Evolutionary conservation across 2,888 invertebrate genomes (phyloP).

Genomic region (Spilarctia lutea): DNA sequence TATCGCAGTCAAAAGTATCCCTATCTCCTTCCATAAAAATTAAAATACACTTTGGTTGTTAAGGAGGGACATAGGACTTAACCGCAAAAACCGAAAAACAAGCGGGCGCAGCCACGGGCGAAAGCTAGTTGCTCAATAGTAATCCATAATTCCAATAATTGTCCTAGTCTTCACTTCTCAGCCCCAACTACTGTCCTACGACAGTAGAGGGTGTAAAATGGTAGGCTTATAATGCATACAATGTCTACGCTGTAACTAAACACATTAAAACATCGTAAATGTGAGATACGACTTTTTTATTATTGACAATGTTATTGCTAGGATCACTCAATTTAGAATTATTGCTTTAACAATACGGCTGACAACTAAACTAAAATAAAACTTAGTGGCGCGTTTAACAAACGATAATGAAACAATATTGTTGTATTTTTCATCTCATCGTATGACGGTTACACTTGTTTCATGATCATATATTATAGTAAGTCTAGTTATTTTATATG

Average conservation of each 20-base stretch:
- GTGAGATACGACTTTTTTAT: conserved; percentile 58
- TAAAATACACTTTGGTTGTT: too few species aligned
- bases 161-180: background rate
- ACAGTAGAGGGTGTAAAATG: conserved; percentile 8
- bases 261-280: conserved; percentile 67
- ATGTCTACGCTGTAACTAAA: conserved; percentile 50
- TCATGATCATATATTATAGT: too few species aligned
- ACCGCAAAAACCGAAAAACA: too few species aligned
- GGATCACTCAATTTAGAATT: conserved; percentile 47
- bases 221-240: conserved; percentile 43
- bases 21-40: too few species aligned
- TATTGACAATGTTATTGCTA: conserved; percentile 61
- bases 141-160: too few species aligned
- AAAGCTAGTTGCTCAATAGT: too few species aligned
- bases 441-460: background rate
- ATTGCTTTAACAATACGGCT: conserved; percentile 36
- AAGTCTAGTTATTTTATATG: too few species aligned
- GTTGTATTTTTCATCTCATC: background rate
- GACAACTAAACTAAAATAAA: conserved; percentile 25
- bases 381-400: conserved; percentile 11
- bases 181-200: conserved; percentile 11
- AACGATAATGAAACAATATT: background rate
- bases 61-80: too few species aligned
- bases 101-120: too few species aligned
- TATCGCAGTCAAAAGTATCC: too few species aligned